These are phyloP conservation scores for Caerostris extrusa DNA, from an alignment of 1,140 invertebrate species.

Conservation along the genomic window DNA sequence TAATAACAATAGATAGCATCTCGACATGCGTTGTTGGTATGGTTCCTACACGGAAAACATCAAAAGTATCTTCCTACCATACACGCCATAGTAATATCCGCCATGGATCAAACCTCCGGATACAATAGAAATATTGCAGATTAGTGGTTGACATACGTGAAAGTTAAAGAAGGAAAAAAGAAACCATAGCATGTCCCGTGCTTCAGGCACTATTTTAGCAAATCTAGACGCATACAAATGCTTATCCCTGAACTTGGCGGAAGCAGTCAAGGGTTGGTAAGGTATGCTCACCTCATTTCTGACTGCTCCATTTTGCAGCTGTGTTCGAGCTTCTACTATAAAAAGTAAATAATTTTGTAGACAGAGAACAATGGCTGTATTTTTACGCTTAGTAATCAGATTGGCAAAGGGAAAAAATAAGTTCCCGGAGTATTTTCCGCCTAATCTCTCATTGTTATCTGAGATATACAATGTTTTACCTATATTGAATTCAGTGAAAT, in stretches of 20 bases:
- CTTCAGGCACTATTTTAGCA: constrained; percentile 16
- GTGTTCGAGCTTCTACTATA: not conserved
- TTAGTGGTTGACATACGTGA: not conserved
- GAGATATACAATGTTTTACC: not conserved
- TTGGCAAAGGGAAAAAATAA: not conserved
- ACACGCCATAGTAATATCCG: not conserved
- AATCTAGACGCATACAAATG: not conserved
- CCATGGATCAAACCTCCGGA: not conserved
- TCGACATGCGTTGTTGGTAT: too few species aligned
- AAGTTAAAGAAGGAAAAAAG: constrained; percentile 41
- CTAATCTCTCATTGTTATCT: not conserved
- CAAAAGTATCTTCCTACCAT: not conserved
- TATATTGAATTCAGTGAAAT: not conserved
- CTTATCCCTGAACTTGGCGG: constrained; percentile 56
- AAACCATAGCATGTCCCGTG: not conserved
- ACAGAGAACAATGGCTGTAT: not conserved
- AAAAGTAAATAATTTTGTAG: not conserved
- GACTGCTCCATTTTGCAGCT: constrained; percentile 20
- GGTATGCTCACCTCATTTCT: constrained; percentile 46
- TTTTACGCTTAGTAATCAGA: not conserved
- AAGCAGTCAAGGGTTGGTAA: constrained; percentile 64
- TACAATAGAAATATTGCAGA: not conserved
- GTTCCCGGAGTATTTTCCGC: not conserved
- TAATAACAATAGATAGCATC: too few species aligned
- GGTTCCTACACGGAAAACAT: not conserved